A percentile compares a stretch with the other conserved stretches of the same genome.
These are phyloP conservation scores for Drosophila helvetica DNA, from an alignment of 2,888 invertebrate genomes.

Conservation along the genomic window DNA sequence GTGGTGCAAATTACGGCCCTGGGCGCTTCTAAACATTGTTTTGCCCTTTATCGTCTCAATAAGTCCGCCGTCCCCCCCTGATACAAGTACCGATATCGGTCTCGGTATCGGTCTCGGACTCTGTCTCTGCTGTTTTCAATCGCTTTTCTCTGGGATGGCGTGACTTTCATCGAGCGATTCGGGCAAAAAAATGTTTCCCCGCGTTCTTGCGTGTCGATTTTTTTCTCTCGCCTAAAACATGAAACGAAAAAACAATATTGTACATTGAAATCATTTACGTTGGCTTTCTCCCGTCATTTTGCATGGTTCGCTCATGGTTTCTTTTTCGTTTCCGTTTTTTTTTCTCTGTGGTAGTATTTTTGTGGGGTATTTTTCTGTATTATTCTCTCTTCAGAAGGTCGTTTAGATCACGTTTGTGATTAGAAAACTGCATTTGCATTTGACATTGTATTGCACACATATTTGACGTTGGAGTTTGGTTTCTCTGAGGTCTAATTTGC, in stretches of 20 bases:
- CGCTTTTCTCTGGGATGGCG: conserved; percentile 48
- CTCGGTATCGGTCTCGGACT: not conserved
- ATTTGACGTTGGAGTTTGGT: conserved; percentile 35
- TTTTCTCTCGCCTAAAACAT: conserved; percentile 75
- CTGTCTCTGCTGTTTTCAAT: conserved; percentile 4
- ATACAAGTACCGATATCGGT: not conserved
- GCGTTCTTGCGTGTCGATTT: conserved; percentile 83
- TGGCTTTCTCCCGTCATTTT: conserved; percentile 31
- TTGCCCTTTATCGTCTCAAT: conserved; percentile 76
- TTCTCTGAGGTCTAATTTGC: conserved; percentile 31
- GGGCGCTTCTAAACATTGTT: conserved; percentile 82
- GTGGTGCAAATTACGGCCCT: conserved; percentile 83
- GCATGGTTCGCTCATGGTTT: conserved; percentile 26
- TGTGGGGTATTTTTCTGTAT: conserved; percentile 18
- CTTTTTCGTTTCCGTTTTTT: conserved; percentile 21
- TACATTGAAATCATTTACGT: conserved; percentile 56
- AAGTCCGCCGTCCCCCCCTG: conserved; percentile 46
- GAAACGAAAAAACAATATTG: conserved; percentile 44
- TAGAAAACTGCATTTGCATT: conserved; percentile 61
- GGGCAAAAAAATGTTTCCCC: conserved; percentile 82
- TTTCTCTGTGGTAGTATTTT: conserved; percentile 18
- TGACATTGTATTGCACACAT: conserved; percentile 47
- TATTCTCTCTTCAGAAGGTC: conserved; percentile 55
- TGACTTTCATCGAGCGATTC: conserved; percentile 73
- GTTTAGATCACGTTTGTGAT: conserved; percentile 72